Conservation (phyloP, 2,113 vertebrate genomes). For the Ptilorrhoa leucosticta region DNA sequence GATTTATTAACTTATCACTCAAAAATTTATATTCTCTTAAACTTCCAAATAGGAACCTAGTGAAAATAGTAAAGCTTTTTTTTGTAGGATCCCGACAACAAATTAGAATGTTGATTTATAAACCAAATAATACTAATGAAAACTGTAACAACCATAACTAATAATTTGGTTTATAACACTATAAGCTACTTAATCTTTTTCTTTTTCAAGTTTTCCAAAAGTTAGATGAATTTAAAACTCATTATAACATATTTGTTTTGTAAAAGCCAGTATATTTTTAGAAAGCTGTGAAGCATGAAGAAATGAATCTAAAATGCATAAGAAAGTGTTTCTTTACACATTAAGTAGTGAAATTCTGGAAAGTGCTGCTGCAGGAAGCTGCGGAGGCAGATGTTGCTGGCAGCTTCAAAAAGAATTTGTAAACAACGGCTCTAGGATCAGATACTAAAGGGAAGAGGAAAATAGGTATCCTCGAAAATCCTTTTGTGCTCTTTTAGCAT, state of each 20-base stretch:
- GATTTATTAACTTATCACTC: not conserved
- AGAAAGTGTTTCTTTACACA: not conserved
- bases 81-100: not conserved
- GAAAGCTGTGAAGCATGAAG: not conserved
- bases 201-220: not conserved
- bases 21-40: not conserved
- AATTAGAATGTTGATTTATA: not conserved
- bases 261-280: not conserved
- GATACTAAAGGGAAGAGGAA: not conserved
- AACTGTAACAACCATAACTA: not conserved
- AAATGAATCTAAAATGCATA: not conserved
- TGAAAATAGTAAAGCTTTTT: not conserved
- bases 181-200: not conserved
- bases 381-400: not conserved
- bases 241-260: not conserved
- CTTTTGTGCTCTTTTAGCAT: not conserved
- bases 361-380: not conserved
- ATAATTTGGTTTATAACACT: not conserved
- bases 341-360: not conserved
- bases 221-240: not conserved
- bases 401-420: not conserved
- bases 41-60: not conserved
- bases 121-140: not conserved
- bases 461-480: not conserved
- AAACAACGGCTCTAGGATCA: not conserved